Evolutionary conservation across 2,888 invertebrate species (phyloP).

Genomic region (Macrosiphum euphorbiae): DNA sequence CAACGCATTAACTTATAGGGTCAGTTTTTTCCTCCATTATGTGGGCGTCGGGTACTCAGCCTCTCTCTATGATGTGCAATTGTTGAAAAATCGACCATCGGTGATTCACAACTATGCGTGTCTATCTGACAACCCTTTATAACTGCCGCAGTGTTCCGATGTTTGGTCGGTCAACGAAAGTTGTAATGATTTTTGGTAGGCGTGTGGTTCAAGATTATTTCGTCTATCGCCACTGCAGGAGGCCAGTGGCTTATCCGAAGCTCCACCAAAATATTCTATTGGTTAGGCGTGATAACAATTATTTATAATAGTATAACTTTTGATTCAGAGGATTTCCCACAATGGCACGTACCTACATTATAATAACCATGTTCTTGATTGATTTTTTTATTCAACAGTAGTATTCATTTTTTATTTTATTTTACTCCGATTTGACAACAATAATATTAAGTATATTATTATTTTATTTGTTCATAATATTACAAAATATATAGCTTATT

Average conservation of each 20-base stretch:
- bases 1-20: not conserved
- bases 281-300: not conserved
- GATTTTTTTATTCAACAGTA: not conserved
- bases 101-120: not conserved
- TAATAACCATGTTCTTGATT: not conserved
- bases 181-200: not conserved
- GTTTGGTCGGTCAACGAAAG: not conserved
- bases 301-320: not conserved
- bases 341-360: not conserved
- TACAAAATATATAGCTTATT: not conserved
- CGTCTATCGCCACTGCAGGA: not conserved
- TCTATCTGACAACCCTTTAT: not conserved
- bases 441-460: not conserved
- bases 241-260: not conserved
- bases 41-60: not conserved
- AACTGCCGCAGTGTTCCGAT: not conserved
- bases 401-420: not conserved
- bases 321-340: not conserved
- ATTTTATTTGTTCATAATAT: too few relatives aligned
- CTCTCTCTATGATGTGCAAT: not conserved
- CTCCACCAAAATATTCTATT: not conserved
- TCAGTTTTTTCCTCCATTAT: not conserved
- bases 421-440: not conserved
- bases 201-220: not conserved
- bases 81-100: not conserved